Base-by-base conservation (phyloP, 2,888 invertebrate genomes). In the Caenorhabditis virilis region DNA sequence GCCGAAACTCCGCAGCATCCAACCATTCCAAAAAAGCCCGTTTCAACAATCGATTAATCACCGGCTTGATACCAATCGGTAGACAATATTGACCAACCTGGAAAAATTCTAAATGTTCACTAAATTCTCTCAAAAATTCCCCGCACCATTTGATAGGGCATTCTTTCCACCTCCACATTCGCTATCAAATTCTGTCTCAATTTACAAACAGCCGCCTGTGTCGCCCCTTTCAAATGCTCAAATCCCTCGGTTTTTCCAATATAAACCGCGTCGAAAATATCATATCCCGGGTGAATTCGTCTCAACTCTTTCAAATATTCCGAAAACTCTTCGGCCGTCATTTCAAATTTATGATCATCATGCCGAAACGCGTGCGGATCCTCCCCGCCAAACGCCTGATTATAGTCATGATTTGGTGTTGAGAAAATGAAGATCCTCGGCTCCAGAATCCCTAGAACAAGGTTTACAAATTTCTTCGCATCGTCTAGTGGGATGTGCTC, bases 281-380 rank as follows among this genome's bases (percentile, higher is more conserved):
- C 30, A 50, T 63, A 63, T 6, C 4, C 26, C 6, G 39, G 49
- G n/a, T 46, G 53, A 20, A 35, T 25, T 23, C 33, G 23, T 11
- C 38, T 20, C 4, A 63, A 46, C 11, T 50, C 54, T 7, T 43
- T 41, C 43, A 53, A 83, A 85, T 84, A 85, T 1, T 66, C 38
- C 23, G 78, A 65, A 61, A 85, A 85, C 68, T 85, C 74, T 22
- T 64, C 27, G 56, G 82, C 59, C 5, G 77, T 84, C 84, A 85
- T 85, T 69, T 85, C 85, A 80, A 85, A 85, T 72, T 85, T 85
- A 69, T 85, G 85, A 67, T 85, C 85, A 70, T 78, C 80, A 64
- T 85, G 85, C 20, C 85, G 64, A 49, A 84, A 82, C 20, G 81
- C 79, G n/a, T 75, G 65, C 4, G 61, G 55, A n/a, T 47, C 27